Conservation (phyloP, 2,113 vertebrate species). For the Phalacrocorax aristotelis region DNA sequence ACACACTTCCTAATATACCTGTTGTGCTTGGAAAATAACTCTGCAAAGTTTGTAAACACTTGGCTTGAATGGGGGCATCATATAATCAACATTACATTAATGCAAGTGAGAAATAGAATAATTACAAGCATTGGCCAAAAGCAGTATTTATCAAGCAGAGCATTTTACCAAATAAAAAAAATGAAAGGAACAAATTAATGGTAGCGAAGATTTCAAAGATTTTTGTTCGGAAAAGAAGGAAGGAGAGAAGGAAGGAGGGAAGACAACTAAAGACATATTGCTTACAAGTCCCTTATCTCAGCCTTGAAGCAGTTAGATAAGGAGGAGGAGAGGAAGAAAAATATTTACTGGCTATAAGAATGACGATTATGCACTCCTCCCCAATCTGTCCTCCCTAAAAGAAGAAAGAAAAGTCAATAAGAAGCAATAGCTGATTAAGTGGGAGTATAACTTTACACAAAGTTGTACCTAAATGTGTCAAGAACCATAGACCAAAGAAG, state of each 20-base stretch:
- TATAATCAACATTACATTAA: neutral
- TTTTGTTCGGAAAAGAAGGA: neutral
- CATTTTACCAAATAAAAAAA: neutral
- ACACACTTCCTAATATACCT: neutral
- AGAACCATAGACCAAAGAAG: neutral
- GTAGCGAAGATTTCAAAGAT: neutral
- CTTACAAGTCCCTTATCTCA: neutral
- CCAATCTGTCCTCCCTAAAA: neutral
- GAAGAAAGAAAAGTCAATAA: neutral
- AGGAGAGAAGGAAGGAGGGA: neutral
- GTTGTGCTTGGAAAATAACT: neutral
- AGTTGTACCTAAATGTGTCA: neutral
- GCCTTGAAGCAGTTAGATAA: neutral
- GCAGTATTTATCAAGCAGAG: neutral
- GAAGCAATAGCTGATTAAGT: neutral
- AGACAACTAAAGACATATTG: neutral
- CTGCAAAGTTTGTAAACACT: neutral
- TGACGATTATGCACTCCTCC: neutral
- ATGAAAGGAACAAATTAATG: neutral
- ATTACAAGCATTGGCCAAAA: neutral
- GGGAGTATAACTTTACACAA: neutral
- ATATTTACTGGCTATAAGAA: neutral
- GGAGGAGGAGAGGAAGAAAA: neutral
- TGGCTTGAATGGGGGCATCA: neutral
- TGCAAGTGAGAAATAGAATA: neutral